Evolutionary conservation across 2,797 vertebrate genomes (phyloP), one percentile per base, ranked within the genome.

Genomic region (Leucoraja ocellata): DNA sequence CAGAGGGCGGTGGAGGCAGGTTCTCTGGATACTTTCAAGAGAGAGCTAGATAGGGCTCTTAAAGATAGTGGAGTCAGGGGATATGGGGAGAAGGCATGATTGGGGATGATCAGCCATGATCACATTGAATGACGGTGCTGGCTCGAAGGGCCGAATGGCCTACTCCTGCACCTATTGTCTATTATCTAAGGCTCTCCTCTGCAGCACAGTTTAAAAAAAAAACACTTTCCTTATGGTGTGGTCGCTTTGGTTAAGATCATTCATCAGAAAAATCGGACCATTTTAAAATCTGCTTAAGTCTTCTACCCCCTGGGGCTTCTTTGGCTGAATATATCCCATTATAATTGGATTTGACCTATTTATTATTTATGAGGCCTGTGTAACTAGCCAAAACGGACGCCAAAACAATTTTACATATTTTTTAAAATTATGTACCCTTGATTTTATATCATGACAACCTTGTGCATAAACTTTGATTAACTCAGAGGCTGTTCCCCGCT

Each of bases 181-280:
- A 54, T 54, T 54, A 3, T 46, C 46, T 36, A 11, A 78, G 32
- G n/a, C 2, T 11, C 2, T 16, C 25, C 10, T 4, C 6, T 16
- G 18, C 11, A 36, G n/a, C 28, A 32, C 10, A 28, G 77, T 36
- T 3, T 14, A 36, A 36, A 13, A 36, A 8, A 9, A 77, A 77
- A 13, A 13, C 0, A 11, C 39, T 83, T 54, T 8, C 46, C 58
- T 61, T 58, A 84, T 61, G 54, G 81, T 84, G 58, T 28, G 61
- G 61, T 61, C 1, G 14, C 18, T 74, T 84, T 84, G 36, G 23
- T 18, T 54, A 28, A 54, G 54, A 83, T 6, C 25, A 16, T 61
- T 84, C 81, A 84, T 28, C 81, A 61, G 81, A 84, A 84, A 84
- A 84, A 61, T 84, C n/a, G 54, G 54, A 61, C 54, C 54, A 54